Evolutionary conservation across 2,888 invertebrate genomes (phyloP).

Genomic region (Leptinotarsa tumamoca): DNA sequence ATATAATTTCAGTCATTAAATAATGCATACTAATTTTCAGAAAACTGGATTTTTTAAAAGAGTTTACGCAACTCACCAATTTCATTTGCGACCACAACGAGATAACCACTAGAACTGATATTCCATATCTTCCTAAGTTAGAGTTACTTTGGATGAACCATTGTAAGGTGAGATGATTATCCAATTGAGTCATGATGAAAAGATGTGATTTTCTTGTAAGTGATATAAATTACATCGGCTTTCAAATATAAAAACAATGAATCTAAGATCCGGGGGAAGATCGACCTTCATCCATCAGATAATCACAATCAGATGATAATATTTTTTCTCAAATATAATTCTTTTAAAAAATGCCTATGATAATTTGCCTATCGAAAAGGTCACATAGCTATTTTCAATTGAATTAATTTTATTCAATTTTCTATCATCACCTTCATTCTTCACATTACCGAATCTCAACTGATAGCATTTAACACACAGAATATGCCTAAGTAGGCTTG

Average conservation of each 20-base stretch:
- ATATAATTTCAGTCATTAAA: not conserved
- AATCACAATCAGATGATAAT: not conserved
- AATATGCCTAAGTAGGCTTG: too few species aligned
- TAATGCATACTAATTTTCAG: constrained; percentile 66
- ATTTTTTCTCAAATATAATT: too few species aligned
- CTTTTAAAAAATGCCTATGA: too few species aligned
- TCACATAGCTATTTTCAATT: too few species aligned
- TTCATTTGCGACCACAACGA: constrained; percentile 86
- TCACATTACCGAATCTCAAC: too few species aligned
- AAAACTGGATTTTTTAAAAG: constrained; percentile 78
- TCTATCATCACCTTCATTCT: too few species aligned
- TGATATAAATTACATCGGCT: too few species aligned
- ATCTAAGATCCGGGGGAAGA: too few species aligned
- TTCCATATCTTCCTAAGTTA: constrained; percentile 80
- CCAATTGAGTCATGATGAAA: not conserved
- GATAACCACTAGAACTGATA: constrained; percentile 75
- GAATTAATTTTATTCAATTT: too few species aligned
- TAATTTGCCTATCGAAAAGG: too few species aligned
- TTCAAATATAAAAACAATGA: too few species aligned
- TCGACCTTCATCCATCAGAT: not conserved
- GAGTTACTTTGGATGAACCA: constrained; percentile 82
- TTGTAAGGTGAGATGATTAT: constrained; percentile 69
- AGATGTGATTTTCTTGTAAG: not conserved
- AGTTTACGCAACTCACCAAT: constrained; percentile 80
- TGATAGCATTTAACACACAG: too few species aligned